A percentile compares a stretch with the other conserved stretches of the same genome.
Conservation (phyloP, 2,113 vertebrate species). For the Chrysemys picta region DNA sequence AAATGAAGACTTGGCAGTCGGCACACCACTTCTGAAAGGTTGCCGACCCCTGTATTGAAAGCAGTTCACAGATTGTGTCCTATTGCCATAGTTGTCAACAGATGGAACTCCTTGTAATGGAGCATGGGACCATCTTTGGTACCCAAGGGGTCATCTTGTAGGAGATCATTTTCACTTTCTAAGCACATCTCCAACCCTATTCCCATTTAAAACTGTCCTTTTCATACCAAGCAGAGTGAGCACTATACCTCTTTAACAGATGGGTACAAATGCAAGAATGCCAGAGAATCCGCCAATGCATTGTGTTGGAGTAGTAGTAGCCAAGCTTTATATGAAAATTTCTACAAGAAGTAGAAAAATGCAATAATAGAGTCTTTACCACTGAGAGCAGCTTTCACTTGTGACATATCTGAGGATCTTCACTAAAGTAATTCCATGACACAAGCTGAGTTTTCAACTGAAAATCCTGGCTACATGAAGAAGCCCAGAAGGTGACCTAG, state of each 20-base stretch:
- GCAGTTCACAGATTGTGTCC: accelerated
- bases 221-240: not conserved
- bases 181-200: not conserved
- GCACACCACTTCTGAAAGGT: too few relatives aligned
- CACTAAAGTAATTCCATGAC: not conserved
- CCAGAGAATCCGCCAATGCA: not conserved
- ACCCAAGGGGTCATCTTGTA: not conserved
- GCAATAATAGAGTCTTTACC: not conserved
- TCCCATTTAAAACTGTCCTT: accelerated
- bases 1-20: too few relatives aligned
- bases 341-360: not conserved
- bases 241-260: not conserved
- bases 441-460: not conserved
- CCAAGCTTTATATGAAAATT: not conserved
- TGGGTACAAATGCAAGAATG: not conserved
- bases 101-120: not conserved
- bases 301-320: not conserved
- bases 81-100: accelerated
- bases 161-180: not conserved
- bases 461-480: not conserved
- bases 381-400: not conserved
- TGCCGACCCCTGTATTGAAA: not conserved
- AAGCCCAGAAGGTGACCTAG: not conserved
- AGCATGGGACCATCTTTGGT: not conserved
- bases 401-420: not conserved